A percentile compares a stretch with the other conserved stretches of the same genome.
Evolutionary conservation across 2,888 invertebrate species (phyloP).

Genomic region (Leptura quadrifasciata): DNA sequence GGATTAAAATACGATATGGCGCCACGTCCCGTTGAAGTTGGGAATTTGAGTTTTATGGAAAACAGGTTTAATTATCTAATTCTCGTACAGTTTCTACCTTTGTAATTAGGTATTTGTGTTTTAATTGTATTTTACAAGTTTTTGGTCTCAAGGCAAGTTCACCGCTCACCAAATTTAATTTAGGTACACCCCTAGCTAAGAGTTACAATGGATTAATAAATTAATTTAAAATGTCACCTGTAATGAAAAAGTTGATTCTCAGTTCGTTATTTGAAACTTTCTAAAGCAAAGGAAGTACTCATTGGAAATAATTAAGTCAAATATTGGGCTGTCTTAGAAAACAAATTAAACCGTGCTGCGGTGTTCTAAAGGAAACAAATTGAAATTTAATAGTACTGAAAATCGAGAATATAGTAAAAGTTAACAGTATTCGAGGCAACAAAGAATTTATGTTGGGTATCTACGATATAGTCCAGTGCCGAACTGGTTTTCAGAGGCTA

Average conservation of each 20-base stretch:
- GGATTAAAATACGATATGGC: constrained; percentile 26
- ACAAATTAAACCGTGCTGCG: too few species aligned
- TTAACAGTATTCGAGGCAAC: too few species aligned
- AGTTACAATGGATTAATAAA: not conserved
- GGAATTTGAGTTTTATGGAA: not conserved
- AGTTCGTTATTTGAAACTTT: not conserved
- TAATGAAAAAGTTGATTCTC: not conserved
- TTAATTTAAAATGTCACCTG: not conserved
- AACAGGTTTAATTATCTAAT: constrained; percentile 2
- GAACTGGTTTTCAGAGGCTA: too few species aligned
- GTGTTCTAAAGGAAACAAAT: too few species aligned
- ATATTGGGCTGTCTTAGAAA: too few species aligned
- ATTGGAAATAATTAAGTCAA: too few species aligned
- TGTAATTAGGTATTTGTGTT: not conserved
- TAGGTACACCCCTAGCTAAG: not conserved
- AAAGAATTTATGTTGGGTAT: too few species aligned
- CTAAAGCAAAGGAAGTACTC: too few species aligned
- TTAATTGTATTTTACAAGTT: not conserved
- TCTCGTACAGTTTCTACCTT: not conserved
- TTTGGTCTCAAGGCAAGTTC: not conserved
- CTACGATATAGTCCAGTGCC: too few species aligned
- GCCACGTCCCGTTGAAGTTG: not conserved
- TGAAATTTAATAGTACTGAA: too few species aligned
- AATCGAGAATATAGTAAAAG: too few species aligned
- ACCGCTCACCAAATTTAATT: not conserved